A percentile compares a stretch with the other conserved stretches of the same genome.
phyloP scores from a whole-genome alignment of 2,113 vertebrate genomes.

The Rattus norvegicus region GRCr8 NC_086035.1:4542501-4543000 shows the following conservation, averaged over 20 bases:
- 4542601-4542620: neutral
- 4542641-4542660: neutral
- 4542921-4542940: neutral
- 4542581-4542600: neutral
- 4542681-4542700: neutral
- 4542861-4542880: neutral
- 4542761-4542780: neutral
- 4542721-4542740: neutral
- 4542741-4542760: neutral
- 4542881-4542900: neutral
- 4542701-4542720: neutral
- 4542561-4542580: neutral
- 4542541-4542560: neutral
- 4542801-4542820: neutral
- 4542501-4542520: neutral
- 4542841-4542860: neutral
- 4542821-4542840: neutral
- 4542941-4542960: neutral
- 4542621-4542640: fast-evolving
- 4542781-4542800: neutral
- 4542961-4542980: too few relatives aligned
- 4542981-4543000: neutral
- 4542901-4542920: too few relatives aligned
- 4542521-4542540: fast-evolving
- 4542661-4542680: slow-evolving; percentile 12